phyloP scores from a whole-genome alignment of 1,140 invertebrate species.

The Macrobrachium rosenbergii region DNA sequence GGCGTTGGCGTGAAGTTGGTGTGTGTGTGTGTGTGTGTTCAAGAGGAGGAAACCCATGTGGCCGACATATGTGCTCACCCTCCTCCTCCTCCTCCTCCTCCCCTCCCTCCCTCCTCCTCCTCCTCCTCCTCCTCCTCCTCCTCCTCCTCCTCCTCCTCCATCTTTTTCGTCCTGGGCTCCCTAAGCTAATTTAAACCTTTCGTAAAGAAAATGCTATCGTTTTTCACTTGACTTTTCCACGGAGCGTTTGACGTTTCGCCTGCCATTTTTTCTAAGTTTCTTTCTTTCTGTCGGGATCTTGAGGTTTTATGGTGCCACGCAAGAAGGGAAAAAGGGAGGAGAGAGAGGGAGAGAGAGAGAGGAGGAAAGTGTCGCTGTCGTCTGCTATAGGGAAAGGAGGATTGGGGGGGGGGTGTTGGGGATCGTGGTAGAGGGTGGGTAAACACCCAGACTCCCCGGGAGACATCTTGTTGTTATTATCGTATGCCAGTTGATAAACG shows the following conservation, averaged over 20 bases:
- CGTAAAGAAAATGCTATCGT: conserved; percentile 23
- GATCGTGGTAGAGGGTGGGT: neutral
- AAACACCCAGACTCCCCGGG: neutral
- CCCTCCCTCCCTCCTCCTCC: neutral
- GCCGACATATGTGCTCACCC: neutral
- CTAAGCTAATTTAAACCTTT: conserved; percentile 20
- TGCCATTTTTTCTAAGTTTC: conserved; percentile 5
- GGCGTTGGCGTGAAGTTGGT: no score
- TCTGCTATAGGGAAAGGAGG: neutral
- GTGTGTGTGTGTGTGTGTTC: no score
- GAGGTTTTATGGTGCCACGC: conserved; percentile 3
- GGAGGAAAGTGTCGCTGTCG: neutral
- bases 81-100: neutral
- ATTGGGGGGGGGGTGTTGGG: neutral
- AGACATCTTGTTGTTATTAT: no score
- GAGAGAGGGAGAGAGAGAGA: neutral
- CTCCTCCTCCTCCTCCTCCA: neutral
- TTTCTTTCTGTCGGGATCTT: neutral
- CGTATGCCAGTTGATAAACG: no score
- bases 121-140: neutral
- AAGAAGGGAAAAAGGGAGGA: neutral
- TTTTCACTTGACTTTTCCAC: conserved; percentile 13
- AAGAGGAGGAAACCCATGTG: neutral
- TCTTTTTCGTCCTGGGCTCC: conserved; percentile 11
- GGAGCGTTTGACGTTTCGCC: conserved; percentile 16